phyloP scores from a whole-genome alignment of 2,888 invertebrate genomes.

The Ophion costatus region DNA sequence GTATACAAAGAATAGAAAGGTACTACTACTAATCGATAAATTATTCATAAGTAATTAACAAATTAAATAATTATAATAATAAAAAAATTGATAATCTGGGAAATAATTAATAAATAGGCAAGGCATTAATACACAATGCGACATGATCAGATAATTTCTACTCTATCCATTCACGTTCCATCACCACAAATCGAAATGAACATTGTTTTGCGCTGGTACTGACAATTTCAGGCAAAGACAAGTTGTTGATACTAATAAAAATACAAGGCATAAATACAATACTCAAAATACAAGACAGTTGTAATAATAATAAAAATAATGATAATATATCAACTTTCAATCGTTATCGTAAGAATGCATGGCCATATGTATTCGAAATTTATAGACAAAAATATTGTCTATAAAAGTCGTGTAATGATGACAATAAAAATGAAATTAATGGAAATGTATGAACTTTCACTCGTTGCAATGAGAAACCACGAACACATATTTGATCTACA shows the following conservation, averaged over 20 bases:
- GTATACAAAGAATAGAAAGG: no score
- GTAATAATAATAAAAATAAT: background rate
- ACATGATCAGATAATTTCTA: no score
- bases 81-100: slow-evolving; percentile 9
- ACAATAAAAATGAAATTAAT: slow-evolving; percentile 1
- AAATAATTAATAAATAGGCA: background rate
- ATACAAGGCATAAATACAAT: no score
- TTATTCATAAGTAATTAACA: no score
- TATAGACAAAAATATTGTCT: background rate
- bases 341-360: background rate
- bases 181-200: no score
- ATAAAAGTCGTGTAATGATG: background rate
- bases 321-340: background rate
- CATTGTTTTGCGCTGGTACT: background rate
- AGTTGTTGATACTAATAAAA: no score
- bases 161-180: no score
- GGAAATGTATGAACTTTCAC: background rate
- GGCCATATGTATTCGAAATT: background rate
- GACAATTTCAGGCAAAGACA: background rate
- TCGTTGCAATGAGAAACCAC: background rate
- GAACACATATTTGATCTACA: no score
- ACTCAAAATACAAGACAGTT: no score
- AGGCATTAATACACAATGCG: background rate
- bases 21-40: no score
- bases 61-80: no score